Evolutionary conservation across 2,113 vertebrate genomes (phyloP).

Genomic region (Corythornis cristatus): DNA sequence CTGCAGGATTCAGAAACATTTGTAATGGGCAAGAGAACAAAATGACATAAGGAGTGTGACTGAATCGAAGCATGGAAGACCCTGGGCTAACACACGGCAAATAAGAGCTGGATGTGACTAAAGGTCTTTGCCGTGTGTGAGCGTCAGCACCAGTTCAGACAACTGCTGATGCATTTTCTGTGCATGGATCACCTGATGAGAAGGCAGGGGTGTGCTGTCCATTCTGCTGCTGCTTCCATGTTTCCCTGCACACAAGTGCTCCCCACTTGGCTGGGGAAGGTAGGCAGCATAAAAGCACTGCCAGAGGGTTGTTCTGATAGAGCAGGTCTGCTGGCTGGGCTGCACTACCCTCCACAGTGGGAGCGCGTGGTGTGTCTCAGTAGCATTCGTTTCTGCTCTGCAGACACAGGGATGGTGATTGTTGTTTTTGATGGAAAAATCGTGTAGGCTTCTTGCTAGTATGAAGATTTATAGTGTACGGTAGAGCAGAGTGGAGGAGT

Average conservation of each 20-base stretch:
- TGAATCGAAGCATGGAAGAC: not conserved
- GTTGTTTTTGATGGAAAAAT: not conserved
- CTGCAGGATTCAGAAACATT: not conserved
- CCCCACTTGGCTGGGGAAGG: rapidly evolving
- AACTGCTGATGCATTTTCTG: not conserved
- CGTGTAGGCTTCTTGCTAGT: not conserved
- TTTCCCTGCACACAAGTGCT: not conserved
- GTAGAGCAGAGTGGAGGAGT: constrained; percentile 18
- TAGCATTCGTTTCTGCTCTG: not conserved
- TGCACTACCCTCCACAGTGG: not conserved
- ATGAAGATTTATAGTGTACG: not conserved
- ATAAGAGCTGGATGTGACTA: not conserved
- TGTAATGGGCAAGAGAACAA: not conserved
- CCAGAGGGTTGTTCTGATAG: too few species aligned
- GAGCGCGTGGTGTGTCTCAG: rapidly evolving
- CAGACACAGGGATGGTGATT: not conserved
- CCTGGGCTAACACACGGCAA: not conserved
- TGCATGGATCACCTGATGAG: not conserved
- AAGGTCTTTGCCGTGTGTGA: not conserved
- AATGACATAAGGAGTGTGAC: not conserved
- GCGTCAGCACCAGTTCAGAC: not conserved
- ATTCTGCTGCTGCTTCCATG: not conserved
- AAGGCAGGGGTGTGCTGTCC: not conserved
- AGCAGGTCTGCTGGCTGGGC: not conserved
- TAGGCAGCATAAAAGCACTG: not conserved